Base-by-base conservation (phyloP, 2,797 vertebrate genomes). In the Carapus acus region DNA sequence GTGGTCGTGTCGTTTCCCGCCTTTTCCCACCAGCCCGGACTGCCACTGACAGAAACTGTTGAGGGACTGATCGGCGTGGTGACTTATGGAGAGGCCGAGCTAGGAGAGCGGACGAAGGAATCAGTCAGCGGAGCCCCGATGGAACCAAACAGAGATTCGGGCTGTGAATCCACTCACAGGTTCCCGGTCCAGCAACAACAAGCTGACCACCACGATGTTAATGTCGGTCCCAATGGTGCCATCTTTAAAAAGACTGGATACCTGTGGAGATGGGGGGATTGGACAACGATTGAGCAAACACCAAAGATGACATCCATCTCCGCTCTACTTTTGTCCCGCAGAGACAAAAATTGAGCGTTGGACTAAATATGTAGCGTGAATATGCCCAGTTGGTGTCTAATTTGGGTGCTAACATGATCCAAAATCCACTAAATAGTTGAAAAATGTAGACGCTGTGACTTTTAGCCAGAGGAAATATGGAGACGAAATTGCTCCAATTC, bases 41-140 rank as follows among this genome's bases (percentile, higher is more conserved):
- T 99, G 96, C 96, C 96, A 99, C 74, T 98, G 96, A 58, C 96
- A 99, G 80, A 99, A 99, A 50, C 93, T 99, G 78, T 96, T 96
- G 63, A 99, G 88, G 20, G 96, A 96, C 68, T 96, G 94, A 85
- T 99, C 94, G 0, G 96, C 96, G 0, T 99, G 94, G 71, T 99
- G 96, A 78, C 89, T 97, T 77, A 99, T 92, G 79, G 86, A 71
- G 42, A 98, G 76, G 46, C 94, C 96, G 29, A 92, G 78, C 96
- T 99, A 48, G 24, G 58, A 38, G 22, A n/a, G n/a, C n/a, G n/a
- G n/a, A n/a, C n/a, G 27, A 29, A 29, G 27, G 11, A 11, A 29
- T 29, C 27, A 11, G 27, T 29, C 6, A 29, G 27, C 11, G 27
- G n/a, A n/a, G n/a, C n/a, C n/a, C n/a, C n/a, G n/a, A n/a, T 27